Evolutionary conservation across 2,888 invertebrate species (phyloP).

Genomic region (Reticulitermes lucifugus): DNA sequence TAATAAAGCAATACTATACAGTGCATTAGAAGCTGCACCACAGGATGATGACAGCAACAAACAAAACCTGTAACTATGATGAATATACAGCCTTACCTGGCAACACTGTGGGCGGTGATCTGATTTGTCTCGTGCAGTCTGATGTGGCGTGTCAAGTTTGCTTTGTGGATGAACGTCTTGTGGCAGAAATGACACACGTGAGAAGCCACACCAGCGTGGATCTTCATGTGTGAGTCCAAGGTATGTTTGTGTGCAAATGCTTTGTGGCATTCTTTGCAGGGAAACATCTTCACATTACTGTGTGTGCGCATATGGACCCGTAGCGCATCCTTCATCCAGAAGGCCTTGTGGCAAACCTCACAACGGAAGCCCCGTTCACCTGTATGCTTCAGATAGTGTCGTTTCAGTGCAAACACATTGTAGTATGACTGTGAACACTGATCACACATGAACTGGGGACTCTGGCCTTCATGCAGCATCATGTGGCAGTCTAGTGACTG

Average conservation of each 20-base stretch:
- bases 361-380: conserved; percentile 59
- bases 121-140: conserved; percentile 27
- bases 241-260: conserved; percentile 69
- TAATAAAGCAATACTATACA: too few relatives aligned
- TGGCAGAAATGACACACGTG: conserved; percentile 66
- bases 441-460: conserved; percentile 40
- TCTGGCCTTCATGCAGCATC: conserved; percentile 41
- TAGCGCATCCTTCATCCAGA: conserved; percentile 67
- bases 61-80: too few relatives aligned
- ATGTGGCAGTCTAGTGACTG: conserved; percentile 41
- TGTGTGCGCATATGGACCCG: conserved; percentile 68
- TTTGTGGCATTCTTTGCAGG: conserved; percentile 68
- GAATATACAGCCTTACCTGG: too few relatives aligned
- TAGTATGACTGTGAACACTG: conserved; percentile 41
- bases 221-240: conserved; percentile 66
- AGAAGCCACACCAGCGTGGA: conserved; percentile 66
- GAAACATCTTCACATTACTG: conserved; percentile 67
- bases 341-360: conserved; percentile 67
- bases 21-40: too few relatives aligned
- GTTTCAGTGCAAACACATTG: conserved; percentile 44
- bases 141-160: conserved; percentile 38
- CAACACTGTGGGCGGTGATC: neutral
- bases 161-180: conserved; percentile 61
- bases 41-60: too few relatives aligned
- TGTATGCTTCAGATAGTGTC: conserved; percentile 55